phyloP scores from a whole-genome alignment of 2,113 vertebrate species.

The Casuarius casuarius region DNA sequence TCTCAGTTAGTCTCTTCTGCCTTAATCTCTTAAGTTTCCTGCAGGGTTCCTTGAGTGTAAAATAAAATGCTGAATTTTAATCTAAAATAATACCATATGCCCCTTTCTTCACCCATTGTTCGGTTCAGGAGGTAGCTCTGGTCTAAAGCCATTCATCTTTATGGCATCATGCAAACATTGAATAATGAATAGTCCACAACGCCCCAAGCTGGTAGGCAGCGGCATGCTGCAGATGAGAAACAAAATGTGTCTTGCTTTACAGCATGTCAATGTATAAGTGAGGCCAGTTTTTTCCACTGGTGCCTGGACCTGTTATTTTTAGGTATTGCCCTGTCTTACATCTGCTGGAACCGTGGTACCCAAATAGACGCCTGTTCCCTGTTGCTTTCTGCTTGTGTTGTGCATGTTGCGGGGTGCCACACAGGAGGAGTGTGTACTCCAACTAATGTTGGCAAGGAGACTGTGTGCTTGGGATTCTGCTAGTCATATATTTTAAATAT shows the following conservation, averaged over 20 bases:
- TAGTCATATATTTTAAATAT: background rate
- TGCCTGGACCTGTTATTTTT: background rate
- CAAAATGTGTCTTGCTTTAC: background rate
- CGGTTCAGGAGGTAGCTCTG: background rate
- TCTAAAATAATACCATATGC: background rate
- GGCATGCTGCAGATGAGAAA: background rate
- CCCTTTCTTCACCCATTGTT: background rate
- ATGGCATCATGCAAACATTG: background rate
- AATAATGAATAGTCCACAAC: accelerated
- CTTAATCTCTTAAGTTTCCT: background rate
- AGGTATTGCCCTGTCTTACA: background rate
- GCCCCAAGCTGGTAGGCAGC: background rate
- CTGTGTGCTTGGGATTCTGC: background rate
- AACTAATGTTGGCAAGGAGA: background rate
- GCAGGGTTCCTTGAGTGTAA: background rate
- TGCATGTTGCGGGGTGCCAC: background rate
- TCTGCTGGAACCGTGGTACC: background rate
- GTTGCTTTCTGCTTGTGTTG: background rate
- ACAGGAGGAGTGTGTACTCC: background rate
- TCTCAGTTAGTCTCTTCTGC: background rate
- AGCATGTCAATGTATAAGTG: background rate
- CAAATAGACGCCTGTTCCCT: accelerated
- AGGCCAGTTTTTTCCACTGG: background rate
- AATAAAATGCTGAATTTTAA: background rate
- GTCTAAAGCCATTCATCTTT: background rate